Base-by-base conservation (phyloP, 2,113 vertebrate genomes). In the Colaptes auratus region DNA sequence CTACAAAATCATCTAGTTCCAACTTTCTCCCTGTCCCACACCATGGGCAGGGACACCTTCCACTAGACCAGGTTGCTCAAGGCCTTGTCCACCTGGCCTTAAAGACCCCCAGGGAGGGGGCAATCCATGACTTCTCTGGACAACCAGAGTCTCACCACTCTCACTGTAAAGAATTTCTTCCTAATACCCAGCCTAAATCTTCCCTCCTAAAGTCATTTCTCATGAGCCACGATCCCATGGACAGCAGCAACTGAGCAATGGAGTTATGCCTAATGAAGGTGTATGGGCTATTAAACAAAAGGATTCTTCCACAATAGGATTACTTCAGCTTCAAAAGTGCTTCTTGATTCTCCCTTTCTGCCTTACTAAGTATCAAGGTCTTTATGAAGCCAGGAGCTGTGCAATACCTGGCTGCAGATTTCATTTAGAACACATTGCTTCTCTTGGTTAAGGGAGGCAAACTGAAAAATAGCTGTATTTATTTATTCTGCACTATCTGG, bases 221-320 rank as follows among this genome's bases (percentile, higher is more conserved):
- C 50, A 23, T 52, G 50, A 52, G 50, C 23, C 50, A 75, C 36
- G 67, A 88, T 79, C 86, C 39, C 75, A n/a, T 18, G 55, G 82
- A 53, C 19, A 64, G 48, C 77, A 69, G 85, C n/a, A 82, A 46
- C 35, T 19, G n/a, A 67, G 60, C 24, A 36, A 42, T 44, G 52
- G 86, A 82, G 85, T 90, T 90, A 42, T 6, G 24, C 21, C 75
- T 82, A 90, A 89, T 63, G 71, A 75, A 90, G 79, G 33, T 27
- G 9, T 60, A 28, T 30, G 58, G 79, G 79, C n/a, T 76, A 63
- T 88, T 95, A 86, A 90, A 88, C 89, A 82, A 85, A 93, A 79
- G 31, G n/a, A 50, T 87, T 86, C 76, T 63, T 79, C 73, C 33
- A 48, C 92, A 92, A 90, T 30, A 36, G 53, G 79, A 92, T 93